Evolutionary conservation across 1,140 invertebrate genomes (phyloP), one percentile per base, ranked within the genome.

Genomic region (Magallana ariakensis): DNA sequence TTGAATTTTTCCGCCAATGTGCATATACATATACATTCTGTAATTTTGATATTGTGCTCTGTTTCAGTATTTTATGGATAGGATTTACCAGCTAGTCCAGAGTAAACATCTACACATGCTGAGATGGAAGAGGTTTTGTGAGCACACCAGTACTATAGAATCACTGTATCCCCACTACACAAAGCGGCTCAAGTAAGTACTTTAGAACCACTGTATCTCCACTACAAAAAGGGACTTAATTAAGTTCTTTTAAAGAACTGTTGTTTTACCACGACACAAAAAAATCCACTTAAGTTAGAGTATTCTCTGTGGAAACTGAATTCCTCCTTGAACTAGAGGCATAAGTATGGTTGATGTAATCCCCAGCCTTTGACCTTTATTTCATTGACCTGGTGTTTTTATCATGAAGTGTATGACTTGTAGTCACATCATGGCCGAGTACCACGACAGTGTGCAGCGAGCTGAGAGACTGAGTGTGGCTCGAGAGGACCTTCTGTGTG

Each of bases 41-140:
- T 46, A 46, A 46, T 46, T 46, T 46, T 46, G n/a, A 46, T 6
- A 26, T n/a, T 60, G 10, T 22, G 15, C 33, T 15, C 0, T 55
- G 80, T 92, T 91, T 62, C 90, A 94, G 94, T 87, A 94, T 86
- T 94, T 93, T 85, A 81, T 89, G 2, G 92, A 93, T n/a, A 88
- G 92, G 55, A 94, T 94, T 11, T 92, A 93, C 22, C 92, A 94
- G 70, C 85, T 93, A 75, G 88, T 94, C 5, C 94, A 94, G 54
- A 90, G 89, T 83, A 94, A 94, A 88, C 93, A 94, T 83, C 85
- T 92, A 26, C 93, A 94, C 82, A 91, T 94, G 89, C 82, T 95
- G 26, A 87, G 94, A 53, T 95, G 94, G 94, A 93, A 93, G 83
- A 90, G 94, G 46, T 94, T 94, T 88, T 93, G 92, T 91, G 91